Conservation (phyloP, 1,140 invertebrate genomes). For the Tetranychus urticae region DNA sequence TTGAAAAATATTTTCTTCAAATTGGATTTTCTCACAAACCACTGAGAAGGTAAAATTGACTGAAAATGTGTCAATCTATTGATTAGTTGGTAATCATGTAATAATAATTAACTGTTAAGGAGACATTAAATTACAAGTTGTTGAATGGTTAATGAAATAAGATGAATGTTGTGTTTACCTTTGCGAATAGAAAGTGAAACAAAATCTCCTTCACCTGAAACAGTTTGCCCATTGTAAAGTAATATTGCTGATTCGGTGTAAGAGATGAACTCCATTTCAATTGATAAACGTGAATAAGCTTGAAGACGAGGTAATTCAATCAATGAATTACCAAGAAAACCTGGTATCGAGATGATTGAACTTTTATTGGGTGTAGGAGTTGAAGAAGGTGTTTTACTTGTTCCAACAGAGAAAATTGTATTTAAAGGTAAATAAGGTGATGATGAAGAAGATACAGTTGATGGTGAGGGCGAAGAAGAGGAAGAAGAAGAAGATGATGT, state of each 20-base stretch:
- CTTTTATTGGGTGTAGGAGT: conserved; percentile 12
- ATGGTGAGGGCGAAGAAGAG: not conserved
- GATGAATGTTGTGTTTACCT: not conserved
- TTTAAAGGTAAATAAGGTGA: not conserved
- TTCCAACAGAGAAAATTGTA: not conserved
- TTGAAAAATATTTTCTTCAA: too few species aligned
- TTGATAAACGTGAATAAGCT: conserved; percentile 57
- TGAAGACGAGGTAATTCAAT: conserved; percentile 33
- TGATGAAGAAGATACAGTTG: not conserved
- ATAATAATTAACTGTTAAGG: too few species aligned
- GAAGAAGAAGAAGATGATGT: not conserved
- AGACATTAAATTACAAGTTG: too few species aligned
- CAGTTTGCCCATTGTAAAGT: conserved; percentile 63
- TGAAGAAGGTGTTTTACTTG: conserved; percentile 1
- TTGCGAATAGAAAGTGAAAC: conserved; percentile 46
- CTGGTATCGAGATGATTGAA: conserved; percentile 15
- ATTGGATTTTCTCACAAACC: too few species aligned
- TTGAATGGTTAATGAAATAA: too few species aligned
- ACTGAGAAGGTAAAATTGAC: too few species aligned
- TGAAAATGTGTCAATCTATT: too few species aligned
- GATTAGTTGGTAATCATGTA: too few species aligned
- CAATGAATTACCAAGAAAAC: conserved; percentile 25
- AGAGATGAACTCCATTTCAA: conserved; percentile 67
- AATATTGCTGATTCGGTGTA: conserved; percentile 64
- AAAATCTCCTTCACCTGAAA: conserved; percentile 44